Conservation (phyloP, 2,797 vertebrate genomes). For the Paratrypauchen microcephalus region DNA sequence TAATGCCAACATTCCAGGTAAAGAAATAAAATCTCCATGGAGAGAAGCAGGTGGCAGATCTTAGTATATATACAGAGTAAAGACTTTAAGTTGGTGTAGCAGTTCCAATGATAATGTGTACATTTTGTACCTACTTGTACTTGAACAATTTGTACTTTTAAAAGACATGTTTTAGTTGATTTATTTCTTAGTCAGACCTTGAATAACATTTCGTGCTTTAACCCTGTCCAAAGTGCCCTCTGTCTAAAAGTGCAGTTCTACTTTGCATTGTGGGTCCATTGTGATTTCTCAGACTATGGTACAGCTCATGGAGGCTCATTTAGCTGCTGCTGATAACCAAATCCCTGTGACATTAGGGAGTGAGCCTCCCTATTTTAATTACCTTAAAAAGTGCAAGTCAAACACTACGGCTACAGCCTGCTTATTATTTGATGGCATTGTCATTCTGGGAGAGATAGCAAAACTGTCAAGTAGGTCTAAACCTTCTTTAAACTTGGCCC, state of each 20-base stretch:
- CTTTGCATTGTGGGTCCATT: slow-evolving; percentile 43
- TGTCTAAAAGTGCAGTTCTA: slow-evolving; percentile 53
- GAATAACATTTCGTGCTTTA: not conserved
- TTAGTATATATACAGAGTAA: too few species aligned
- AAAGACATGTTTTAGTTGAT: not conserved
- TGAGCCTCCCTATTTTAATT: slow-evolving; percentile 70
- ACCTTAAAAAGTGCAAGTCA: slow-evolving; percentile 69
- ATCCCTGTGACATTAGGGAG: slow-evolving; percentile 66
- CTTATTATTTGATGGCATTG: slow-evolving; percentile 51
- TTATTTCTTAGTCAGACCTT: not conserved
- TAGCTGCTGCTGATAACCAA: slow-evolving; percentile 71
- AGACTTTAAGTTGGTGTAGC: too few species aligned
- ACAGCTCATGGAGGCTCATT: slow-evolving; percentile 49
- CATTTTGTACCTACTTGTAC: too few species aligned
- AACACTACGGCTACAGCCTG: slow-evolving; percentile 48
- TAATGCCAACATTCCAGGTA: too few species aligned
- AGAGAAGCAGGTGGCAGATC: too few species aligned
- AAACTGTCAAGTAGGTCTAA: slow-evolving; percentile 58
- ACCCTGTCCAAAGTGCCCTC: not conserved
- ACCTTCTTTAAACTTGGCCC: slow-evolving; percentile 51
- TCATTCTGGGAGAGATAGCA: slow-evolving; percentile 54
- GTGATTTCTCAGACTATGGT: slow-evolving; percentile 44
- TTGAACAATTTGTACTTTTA: not conserved
- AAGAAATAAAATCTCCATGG: too few species aligned
- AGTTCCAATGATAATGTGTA: too few species aligned